phyloP scores from a whole-genome alignment of 2,113 vertebrate genomes.

The Cepphus grylle region DNA sequence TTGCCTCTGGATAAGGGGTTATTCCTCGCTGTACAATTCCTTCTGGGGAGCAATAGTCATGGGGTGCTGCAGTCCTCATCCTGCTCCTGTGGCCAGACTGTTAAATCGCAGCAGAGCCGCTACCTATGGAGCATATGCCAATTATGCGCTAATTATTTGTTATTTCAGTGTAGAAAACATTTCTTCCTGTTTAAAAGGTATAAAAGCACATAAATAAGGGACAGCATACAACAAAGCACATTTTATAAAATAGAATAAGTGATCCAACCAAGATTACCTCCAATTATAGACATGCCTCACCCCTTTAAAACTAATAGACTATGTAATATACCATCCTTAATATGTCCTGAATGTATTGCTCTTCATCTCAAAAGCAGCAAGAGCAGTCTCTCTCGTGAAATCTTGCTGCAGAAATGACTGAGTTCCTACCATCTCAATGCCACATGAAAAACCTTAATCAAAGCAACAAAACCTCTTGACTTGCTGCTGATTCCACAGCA shows the following conservation, averaged over 20 bases:
- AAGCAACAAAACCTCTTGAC: conserved; percentile 24
- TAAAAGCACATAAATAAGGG: not conserved
- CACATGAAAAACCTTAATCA: conserved; percentile 12
- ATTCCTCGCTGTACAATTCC: not conserved
- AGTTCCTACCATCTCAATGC: not conserved
- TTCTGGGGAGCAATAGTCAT: not conserved
- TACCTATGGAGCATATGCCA: not conserved
- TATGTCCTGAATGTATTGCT: not conserved
- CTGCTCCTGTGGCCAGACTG: not conserved
- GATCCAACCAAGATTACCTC: not conserved
- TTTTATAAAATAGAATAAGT: not conserved
- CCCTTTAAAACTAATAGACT: not conserved
- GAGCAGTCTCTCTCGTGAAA: not conserved
- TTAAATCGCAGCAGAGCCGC: not conserved
- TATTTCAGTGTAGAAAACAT: not conserved
- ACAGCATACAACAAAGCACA: not conserved
- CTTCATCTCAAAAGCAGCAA: conserved; percentile 15
- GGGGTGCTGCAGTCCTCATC: not conserved
- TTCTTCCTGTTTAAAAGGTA: not conserved
- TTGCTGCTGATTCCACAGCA: conserved; percentile 39
- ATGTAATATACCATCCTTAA: not conserved
- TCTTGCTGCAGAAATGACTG: not conserved
- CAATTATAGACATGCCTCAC: not conserved
- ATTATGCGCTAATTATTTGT: not conserved
- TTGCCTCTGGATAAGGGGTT: not conserved